Conservation (phyloP, 2,888 invertebrate genomes). For the Cheilosia grossa region DNA sequence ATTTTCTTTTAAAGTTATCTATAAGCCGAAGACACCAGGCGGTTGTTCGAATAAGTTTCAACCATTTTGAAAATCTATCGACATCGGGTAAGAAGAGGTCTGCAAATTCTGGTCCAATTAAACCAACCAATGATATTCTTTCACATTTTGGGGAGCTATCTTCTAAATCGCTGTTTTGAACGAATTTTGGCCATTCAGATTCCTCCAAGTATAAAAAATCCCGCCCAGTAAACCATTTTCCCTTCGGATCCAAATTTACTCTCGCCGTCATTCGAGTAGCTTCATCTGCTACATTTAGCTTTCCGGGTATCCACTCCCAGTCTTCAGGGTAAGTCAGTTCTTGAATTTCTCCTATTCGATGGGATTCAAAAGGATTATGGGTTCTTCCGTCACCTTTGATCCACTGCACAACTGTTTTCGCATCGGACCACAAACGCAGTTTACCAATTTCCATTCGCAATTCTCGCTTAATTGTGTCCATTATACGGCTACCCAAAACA, state of each 20-base stretch:
- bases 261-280: conserved; percentile 5
- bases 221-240: conserved; percentile 18
- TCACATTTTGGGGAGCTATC: background rate
- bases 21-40: background rate
- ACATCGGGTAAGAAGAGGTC: background rate
- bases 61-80: background rate
- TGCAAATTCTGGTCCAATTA: background rate
- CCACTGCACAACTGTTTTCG: conserved; percentile 24
- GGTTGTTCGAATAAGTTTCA: background rate
- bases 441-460: background rate
- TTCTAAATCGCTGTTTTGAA: background rate
- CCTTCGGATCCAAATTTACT: background rate
- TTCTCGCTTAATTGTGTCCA: conserved; percentile 19
- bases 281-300: conserved; percentile 2
- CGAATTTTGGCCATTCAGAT: conserved; percentile 2
- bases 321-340: background rate
- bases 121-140: background rate
- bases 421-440: conserved; percentile 73
- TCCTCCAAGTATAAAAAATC: background rate
- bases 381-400: conserved; percentile 6
- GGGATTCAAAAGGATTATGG: background rate
- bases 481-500: conserved; percentile 51
- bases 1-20: background rate
- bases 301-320: conserved; percentile 15
- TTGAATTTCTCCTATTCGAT: background rate